phyloP scores from a whole-genome alignment of 2,113 vertebrate species.

The Odobenus rosmarus region DNA sequence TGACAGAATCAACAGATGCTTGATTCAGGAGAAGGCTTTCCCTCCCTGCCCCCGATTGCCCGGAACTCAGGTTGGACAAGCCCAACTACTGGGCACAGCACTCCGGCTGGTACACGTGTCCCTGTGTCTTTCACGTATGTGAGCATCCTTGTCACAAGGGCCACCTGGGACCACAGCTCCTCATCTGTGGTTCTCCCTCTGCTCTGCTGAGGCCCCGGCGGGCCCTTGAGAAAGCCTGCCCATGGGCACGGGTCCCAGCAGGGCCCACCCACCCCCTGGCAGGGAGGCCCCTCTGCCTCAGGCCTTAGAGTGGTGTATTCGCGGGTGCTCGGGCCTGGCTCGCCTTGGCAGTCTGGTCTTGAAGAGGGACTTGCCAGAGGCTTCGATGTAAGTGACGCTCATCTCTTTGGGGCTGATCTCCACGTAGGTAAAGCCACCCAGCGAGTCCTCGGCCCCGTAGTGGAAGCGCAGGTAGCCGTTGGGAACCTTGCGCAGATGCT shows the following conservation, averaged over 20 bases:
- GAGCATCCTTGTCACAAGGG: not conserved
- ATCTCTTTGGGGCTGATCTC: conserved; percentile 89
- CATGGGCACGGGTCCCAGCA: not conserved
- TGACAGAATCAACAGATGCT: not conserved
- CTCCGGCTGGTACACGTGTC: not conserved
- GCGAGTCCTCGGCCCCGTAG: conserved; percentile 85
- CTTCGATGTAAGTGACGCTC: conserved; percentile 89
- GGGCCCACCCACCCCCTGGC: not conserved
- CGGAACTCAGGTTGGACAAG: not conserved
- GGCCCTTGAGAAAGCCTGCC: not conserved
- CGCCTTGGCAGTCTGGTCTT: conserved; percentile 88
- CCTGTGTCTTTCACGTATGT: not conserved
- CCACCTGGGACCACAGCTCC: not conserved
- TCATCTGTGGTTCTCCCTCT: not conserved
- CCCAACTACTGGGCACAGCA: fast-evolving
- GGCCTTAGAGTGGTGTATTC: not conserved
- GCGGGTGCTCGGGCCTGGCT: not conserved
- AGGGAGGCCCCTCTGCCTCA: not conserved
- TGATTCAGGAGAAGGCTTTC: not conserved
- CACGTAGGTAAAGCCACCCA: conserved; percentile 91
- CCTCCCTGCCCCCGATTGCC: not conserved
- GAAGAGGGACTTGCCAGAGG: conserved; percentile 91
- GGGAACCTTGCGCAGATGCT: conserved; percentile 88
- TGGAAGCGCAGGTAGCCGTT: conserved; percentile 91
- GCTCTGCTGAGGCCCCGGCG: not conserved